These are phyloP conservation scores for Geococcyx californianus DNA, from an alignment of 2,113 vertebrate species.

Conservation along the genomic window DNA sequence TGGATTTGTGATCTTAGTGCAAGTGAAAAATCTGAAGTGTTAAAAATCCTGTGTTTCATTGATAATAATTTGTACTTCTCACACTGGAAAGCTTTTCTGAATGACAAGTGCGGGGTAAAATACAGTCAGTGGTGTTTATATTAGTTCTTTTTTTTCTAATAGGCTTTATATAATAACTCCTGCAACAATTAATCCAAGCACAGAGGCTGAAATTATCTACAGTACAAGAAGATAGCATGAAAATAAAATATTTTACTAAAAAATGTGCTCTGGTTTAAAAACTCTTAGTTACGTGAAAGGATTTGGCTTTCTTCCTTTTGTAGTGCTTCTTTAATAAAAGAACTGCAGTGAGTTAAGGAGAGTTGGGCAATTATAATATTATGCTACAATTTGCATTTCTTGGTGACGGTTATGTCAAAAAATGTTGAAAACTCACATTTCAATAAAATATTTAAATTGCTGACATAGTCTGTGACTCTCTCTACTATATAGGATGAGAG, in stretches of 20 bases:
- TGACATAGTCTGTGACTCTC: background rate
- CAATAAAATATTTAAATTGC: background rate
- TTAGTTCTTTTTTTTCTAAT: background rate
- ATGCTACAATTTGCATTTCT: constrained; percentile 11
- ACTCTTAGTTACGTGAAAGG: background rate
- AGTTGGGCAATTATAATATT: background rate
- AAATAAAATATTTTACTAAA: constrained; percentile 27
- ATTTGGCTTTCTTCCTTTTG: background rate
- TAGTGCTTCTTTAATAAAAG: background rate
- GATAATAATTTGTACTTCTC: background rate
- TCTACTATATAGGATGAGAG: background rate
- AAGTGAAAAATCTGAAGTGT: background rate
- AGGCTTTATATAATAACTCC: constrained; percentile 29
- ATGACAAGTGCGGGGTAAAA: background rate
- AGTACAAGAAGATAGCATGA: background rate
- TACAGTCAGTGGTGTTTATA: background rate
- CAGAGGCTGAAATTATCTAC: background rate
- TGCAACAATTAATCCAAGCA: constrained; percentile 33
- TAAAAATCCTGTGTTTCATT: background rate
- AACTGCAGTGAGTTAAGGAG: constrained; percentile 3
- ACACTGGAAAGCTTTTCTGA: background rate
- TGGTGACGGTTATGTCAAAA: constrained; percentile 15
- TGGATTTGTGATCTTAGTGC: background rate
- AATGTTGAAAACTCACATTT: constrained; percentile 37
- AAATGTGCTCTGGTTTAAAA: background rate